Evolutionary conservation across 2,113 vertebrate species (phyloP).

Genomic region (Tachuris rubrigastra): DNA sequence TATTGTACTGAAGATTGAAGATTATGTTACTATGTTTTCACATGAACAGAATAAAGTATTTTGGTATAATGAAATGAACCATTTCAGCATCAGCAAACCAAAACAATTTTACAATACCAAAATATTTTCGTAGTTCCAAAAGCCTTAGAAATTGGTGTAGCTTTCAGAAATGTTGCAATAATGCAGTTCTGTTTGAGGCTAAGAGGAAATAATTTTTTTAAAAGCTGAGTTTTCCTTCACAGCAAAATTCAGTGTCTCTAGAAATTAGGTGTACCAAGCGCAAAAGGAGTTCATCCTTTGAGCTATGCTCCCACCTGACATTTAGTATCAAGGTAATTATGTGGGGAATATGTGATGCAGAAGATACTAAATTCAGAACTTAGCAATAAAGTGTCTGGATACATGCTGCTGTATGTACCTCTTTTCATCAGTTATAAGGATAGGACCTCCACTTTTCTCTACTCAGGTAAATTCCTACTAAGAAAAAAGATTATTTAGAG

Average conservation of each 20-base stretch:
- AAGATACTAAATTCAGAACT: neutral
- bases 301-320: neutral
- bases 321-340: neutral
- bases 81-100: neutral
- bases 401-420: neutral
- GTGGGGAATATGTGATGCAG: neutral
- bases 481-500: neutral
- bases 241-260: neutral
- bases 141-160: neutral
- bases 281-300: neutral
- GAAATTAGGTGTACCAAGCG: neutral
- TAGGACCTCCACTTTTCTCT: neutral
- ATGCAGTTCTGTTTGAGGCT: neutral
- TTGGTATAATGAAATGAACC: neutral
- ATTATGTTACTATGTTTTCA: neutral
- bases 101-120: neutral
- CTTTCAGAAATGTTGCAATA: neutral
- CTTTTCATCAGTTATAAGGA: neutral
- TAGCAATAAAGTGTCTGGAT: neutral
- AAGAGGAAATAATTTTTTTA: neutral
- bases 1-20: neutral
- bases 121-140: neutral
- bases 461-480: neutral
- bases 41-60: neutral
- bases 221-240: neutral